Evolutionary conservation across 2,888 invertebrate species (phyloP).

Genomic region (Panopea generosa): DNA sequence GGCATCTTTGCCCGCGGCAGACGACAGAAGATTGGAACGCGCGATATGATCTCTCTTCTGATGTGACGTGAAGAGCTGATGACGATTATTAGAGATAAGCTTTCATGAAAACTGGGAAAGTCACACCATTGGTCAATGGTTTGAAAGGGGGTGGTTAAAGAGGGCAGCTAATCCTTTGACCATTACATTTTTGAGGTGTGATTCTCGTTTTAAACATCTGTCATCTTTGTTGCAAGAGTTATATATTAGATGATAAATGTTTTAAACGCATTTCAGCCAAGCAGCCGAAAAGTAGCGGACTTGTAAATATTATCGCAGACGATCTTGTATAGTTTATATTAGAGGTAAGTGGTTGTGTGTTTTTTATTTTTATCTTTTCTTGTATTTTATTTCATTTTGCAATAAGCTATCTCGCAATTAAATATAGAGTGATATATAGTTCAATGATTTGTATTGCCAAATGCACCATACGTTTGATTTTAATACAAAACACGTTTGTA

Average conservation of each 20-base stretch:
- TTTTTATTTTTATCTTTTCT: too few relatives aligned
- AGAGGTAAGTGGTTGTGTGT: too few relatives aligned
- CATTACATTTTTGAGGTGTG: constrained; percentile 55
- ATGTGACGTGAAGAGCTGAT: constrained; percentile 38
- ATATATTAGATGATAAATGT: constrained; percentile 5
- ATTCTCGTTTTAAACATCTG: constrained; percentile 55
- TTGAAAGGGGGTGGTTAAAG: constrained; percentile 47
- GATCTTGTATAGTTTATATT: too few relatives aligned
- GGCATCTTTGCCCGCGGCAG: constrained; percentile 50
- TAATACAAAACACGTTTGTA: too few relatives aligned
- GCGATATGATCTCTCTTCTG: constrained; percentile 54
- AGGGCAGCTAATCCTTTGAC: constrained; percentile 48
- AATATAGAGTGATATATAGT: too few relatives aligned
- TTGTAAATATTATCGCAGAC: too few relatives aligned
- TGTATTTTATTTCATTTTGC: too few relatives aligned
- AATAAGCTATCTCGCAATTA: too few relatives aligned
- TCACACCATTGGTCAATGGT: constrained; percentile 56
- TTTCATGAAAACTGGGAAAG: constrained; percentile 42
- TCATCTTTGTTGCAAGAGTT: constrained; percentile 18
- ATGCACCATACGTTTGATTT: too few relatives aligned
- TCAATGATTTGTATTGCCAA: too few relatives aligned
- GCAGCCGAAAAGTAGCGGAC: too few relatives aligned
- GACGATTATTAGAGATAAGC: constrained; percentile 50
- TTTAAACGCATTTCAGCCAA: too few relatives aligned
- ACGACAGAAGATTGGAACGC: constrained; percentile 39